Base-by-base conservation (phyloP, 1,140 invertebrate species). In the Trichonephila clavipes region DNA sequence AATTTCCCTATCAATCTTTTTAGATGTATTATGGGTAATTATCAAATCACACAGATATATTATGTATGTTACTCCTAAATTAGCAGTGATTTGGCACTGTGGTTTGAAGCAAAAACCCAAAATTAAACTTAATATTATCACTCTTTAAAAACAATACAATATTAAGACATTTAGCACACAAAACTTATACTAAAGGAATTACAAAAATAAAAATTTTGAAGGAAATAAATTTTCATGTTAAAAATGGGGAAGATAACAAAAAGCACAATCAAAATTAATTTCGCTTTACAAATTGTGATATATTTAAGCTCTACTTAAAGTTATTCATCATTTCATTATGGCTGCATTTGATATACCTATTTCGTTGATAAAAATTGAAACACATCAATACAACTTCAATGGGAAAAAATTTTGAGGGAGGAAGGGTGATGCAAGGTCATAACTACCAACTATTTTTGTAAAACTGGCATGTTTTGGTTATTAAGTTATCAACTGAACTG, bases 61-160 rank as follows among this genome's bases (percentile, higher is more conserved):
- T 34, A 34, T 51, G 51, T 51, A 77, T 77, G 34, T 58, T 83
- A 58, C 8, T 83, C 10, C 21, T 21, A 51, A 59, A 58, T 83
- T 58, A 83, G 40, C 51, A n/a, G 28, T 51, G 59, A 83, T 83
- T 83, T 83, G 82, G 82, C 82, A 83, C 82, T 58, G 82, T 83
- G 82, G 51, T 83, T 83, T 83, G 82, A 83, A 83, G 51, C 82
- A 83, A 83, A 83, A 59, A 83, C 24, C 82, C 82, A 51, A 83
- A 21, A 14, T 40, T 21, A 82, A 82, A 28, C 34, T 44, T n/a
- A 77, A 40, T 77, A 28, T 34, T 40, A 4, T 77, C 24, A 40
- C 72, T 34, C 14, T 77, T 77, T 18, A 77, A 77, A 82, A 51
- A 44, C 34, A 19, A n/a, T 44, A 8, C 34, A 16, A 82, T 51